Base-by-base conservation (phyloP, 2,113 vertebrate genomes). In the Poicephalus meyeri region DNA sequence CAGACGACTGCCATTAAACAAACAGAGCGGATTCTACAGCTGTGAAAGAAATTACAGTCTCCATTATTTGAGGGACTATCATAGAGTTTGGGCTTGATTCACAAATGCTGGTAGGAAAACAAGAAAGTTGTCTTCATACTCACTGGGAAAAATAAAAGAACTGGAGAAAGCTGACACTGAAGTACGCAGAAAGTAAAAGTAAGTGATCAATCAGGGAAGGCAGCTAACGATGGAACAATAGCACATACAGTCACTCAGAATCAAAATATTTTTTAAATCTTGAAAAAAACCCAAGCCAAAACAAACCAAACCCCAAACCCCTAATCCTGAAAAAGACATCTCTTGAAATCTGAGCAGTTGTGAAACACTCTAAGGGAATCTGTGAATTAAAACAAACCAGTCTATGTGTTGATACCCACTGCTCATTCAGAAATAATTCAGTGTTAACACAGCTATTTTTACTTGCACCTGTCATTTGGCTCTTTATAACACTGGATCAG, bases 1-100 rank as follows among this genome's bases (percentile, higher is more conserved):
- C 16, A 93, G 95, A 95, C 94, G 72, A 72, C 83, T 80, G 89
- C 91, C 74, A 92, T 93, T 95, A 95, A 86, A 69, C 70, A 87
- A 97, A 94, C 70, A 94, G 72, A 94, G 73, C 86, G 84, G 88
- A 81, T 78, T 81, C 92, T 86, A 89, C 52, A 92, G 95, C 88
- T 92, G 91, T 11, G 3, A 76, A 88, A 93, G 91, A 93, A 93
- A 86, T 49, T 6, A 95, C 72, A 93, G 73, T 49, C 83, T 80
- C 89, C 80, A 65, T 94, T 96, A 84, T 95, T 93, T 0, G 53
- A 86, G 77, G 35, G 83, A 69, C 80, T 93, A 31, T 44, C 84
- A 96, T 37, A 92, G 66, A 91, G 69, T 50, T 80, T 65, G 61
- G 53, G 63, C 46, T 93, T 83, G 83, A 86, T 74, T 88, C 83